These are phyloP conservation scores for Acropternis orthonyx DNA, from an alignment of 2,797 vertebrate species.

Conservation along the genomic window DNA sequence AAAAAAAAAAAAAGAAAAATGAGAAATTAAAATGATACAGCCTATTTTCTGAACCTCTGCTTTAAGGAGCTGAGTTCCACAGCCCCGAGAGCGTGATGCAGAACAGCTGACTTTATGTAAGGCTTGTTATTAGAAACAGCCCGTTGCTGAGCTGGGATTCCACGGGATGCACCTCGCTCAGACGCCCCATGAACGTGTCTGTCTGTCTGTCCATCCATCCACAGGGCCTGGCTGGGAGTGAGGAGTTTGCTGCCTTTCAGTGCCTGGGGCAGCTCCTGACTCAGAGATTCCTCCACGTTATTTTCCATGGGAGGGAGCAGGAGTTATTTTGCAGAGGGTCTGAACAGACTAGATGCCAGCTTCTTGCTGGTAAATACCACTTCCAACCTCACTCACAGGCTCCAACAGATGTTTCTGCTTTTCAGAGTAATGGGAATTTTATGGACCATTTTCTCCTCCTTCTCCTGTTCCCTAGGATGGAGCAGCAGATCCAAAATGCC, in stretches of 20 bases:
- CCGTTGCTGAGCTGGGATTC: not conserved
- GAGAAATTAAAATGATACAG: not conserved
- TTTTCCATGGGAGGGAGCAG: slow-evolving; percentile 52
- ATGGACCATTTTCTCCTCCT: slow-evolving; percentile 58
- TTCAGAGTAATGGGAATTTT: slow-evolving; percentile 57
- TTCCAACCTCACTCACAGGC: slow-evolving; percentile 39
- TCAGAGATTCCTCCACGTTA: slow-evolving; percentile 44
- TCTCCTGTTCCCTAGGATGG: slow-evolving; percentile 25
- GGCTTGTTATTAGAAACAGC: slow-evolving; percentile 60
- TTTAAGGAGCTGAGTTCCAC: not conserved
- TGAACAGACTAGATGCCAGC: slow-evolving; percentile 12
- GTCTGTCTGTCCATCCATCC: not conserved
- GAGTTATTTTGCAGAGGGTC: slow-evolving; percentile 33
- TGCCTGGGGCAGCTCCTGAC: slow-evolving; percentile 40
- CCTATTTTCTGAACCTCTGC: slow-evolving; percentile 7
- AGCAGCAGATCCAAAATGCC: slow-evolving; percentile 6
- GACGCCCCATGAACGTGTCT: not conserved
- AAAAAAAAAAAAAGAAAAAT: not conserved
- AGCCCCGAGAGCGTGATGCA: not conserved
- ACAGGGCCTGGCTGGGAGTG: not conserved
- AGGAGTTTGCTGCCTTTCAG: not conserved
- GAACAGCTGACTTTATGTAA: slow-evolving; percentile 55
- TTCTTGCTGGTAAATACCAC: slow-evolving; percentile 51
- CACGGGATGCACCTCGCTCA: slow-evolving; percentile 6
- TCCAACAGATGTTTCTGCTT: slow-evolving; percentile 69